Evolutionary conservation across 64 coral and sea anemone genomes (phyloP).

Genomic region (Montipora sp.): DNA sequence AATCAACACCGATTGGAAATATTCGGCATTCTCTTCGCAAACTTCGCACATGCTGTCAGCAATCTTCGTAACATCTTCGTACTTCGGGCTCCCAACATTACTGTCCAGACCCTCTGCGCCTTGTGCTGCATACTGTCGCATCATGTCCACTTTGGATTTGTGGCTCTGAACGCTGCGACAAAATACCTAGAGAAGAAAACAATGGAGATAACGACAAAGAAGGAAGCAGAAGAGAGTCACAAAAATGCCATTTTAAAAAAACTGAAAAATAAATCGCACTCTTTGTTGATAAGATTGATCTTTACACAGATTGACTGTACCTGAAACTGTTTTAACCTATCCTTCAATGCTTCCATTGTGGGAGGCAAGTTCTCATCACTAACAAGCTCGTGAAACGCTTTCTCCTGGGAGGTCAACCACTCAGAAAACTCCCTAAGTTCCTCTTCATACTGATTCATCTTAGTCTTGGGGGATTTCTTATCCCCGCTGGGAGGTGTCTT

Average conservation of each 20-base stretch:
- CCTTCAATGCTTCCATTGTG: conserved; percentile 66
- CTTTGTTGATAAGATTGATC: neutral
- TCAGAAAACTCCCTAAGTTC: conserved; percentile 85
- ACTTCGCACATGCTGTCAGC: conserved; percentile 90
- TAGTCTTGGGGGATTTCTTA: conserved; percentile 82
- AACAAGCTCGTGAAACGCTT: conserved; percentile 85
- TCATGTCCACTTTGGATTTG: conserved; percentile 80
- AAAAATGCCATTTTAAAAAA: neutral
- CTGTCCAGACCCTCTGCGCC: neutral
- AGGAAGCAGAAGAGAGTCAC: too few species aligned
- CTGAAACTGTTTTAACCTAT: conserved; percentile 80
- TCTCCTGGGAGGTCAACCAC: conserved; percentile 82
- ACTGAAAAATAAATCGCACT: neutral
- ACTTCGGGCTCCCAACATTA: conserved; percentile 18
- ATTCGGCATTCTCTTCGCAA: conserved; percentile 84
- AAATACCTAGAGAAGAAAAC: conserved; percentile 40
- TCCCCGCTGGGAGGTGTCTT: conserved; percentile 61
- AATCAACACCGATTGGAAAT: conserved; percentile 70
- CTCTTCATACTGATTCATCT: conserved; percentile 77
- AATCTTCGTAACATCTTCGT: conserved; percentile 75
- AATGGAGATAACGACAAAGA: neutral
- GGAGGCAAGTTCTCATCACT: conserved; percentile 58
- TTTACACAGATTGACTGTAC: conserved; percentile 12
- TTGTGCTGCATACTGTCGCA: conserved; percentile 59
- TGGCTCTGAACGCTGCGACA: conserved; percentile 77